These are phyloP conservation scores for Drosophila leonis DNA, from an alignment of 2,888 invertebrate genomes.

Conservation along the genomic window DNA sequence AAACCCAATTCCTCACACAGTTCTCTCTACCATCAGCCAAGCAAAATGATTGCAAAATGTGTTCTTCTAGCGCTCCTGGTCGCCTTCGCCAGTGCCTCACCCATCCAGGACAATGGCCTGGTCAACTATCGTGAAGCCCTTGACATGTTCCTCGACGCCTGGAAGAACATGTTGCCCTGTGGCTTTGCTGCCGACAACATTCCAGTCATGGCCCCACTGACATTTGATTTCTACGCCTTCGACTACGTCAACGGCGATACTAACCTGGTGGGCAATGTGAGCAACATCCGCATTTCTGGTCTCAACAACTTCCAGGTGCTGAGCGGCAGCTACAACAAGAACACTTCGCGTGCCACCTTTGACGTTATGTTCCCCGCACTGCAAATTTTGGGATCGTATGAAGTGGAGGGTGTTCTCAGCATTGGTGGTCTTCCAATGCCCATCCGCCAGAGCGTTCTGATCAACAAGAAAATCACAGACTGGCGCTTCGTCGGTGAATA, in stretches of 20 bases:
- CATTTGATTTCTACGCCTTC: conserved; percentile 33
- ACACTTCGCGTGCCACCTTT: conserved; percentile 49
- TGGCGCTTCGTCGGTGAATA: conserved; percentile 60
- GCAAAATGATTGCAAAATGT: conserved; percentile 26
- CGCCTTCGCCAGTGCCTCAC: conserved; percentile 5
- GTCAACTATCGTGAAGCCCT: conserved; percentile 58
- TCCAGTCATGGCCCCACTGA: conserved; percentile 68
- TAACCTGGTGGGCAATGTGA: conserved; percentile 59
- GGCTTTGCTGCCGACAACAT: conserved; percentile 63
- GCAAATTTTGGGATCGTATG: conserved; percentile 63
- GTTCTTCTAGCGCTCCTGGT: conserved; percentile 20
- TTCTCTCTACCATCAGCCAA: conserved; percentile 4
- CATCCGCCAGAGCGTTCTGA: conserved; percentile 43
- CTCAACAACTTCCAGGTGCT: conserved; percentile 63
- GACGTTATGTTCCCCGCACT: conserved; percentile 67
- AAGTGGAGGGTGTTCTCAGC: conserved; percentile 48
- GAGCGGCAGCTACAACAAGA: conserved; percentile 47
- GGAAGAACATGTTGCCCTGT: conserved; percentile 72
- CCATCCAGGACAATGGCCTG: conserved; percentile 28
- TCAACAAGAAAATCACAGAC: conserved; percentile 61
- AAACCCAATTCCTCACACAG: conserved; percentile 10
- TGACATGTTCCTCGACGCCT: conserved; percentile 48
- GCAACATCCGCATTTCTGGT: conserved; percentile 66
- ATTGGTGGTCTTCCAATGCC: conserved; percentile 50
- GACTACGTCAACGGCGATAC: conserved; percentile 30